Evolutionary conservation across 1,140 invertebrate species (phyloP), one percentile per base, ranked within the genome.

Genomic region (Dendrolimus punctatus): DNA sequence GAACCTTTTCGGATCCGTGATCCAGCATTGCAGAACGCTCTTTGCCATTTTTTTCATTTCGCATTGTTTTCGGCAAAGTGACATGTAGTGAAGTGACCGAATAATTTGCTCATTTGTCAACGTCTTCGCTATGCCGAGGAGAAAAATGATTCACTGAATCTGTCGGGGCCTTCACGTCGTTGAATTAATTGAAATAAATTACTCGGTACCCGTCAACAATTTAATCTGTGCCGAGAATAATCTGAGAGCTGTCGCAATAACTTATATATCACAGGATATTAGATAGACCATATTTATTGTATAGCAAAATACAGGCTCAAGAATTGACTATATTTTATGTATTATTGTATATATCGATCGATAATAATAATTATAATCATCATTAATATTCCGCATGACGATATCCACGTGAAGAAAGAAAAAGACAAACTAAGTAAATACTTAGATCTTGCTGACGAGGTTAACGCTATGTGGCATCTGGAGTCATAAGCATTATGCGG

Each of bases 101-200:
- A 80, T 80, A 76, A 77, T 77, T 74, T 66, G 55, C 62, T 71
- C 73, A 64, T 80, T 80, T 74, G 71, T 80, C 76, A 80, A 77
- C 63, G 74, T 80, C 76, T 76, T 66, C 64, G 60, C 62, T 68
- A 67, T 65, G 62, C 67, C 64, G 49, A 54, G 62, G 68, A 77
- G 74, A 80, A 77, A 77, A 80, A 80, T 80, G 74, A 80, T 77
- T 77, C 76, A 76, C 62, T 73, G 71, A 73, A 73, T 80, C 76
- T 77, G 74, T 69, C 71, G 60, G 56, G 23, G 64, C 56, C 57
- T 70, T 69, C 73, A 64, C 67, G 68, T 74, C 66, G 60, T 58
- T 67, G 65, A 75, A 73, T 77, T 80, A 80, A 80, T 80, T 80
- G 76, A 80, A 74, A 80, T 75, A 76, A 76, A 80, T 80, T 80